These are phyloP conservation scores for Chromobotia macracanthus DNA, from an alignment of 2,797 vertebrate species.

Conservation along the genomic window DNA sequence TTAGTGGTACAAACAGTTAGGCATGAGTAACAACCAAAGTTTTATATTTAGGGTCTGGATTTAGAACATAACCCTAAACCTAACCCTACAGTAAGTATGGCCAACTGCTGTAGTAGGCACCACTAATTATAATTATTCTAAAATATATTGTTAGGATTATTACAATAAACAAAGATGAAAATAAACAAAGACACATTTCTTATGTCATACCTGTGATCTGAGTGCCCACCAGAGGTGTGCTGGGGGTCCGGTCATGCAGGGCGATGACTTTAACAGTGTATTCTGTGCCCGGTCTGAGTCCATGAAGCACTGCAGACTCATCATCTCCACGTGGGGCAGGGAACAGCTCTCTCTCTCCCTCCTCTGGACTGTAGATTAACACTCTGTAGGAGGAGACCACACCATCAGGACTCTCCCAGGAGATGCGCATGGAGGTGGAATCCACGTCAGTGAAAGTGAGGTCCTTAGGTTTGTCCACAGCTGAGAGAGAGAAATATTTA, in stretches of 20 bases:
- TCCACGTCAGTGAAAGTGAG: slow-evolving; percentile 93
- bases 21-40: too few relatives aligned
- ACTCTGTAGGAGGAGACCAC: slow-evolving; percentile 91
- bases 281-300: slow-evolving; percentile 93
- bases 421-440: slow-evolving; percentile 91
- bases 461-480: slow-evolving; percentile 93
- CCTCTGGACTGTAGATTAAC: slow-evolving; percentile 90
- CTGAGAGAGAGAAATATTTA: slow-evolving; percentile 66
- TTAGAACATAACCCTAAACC: too few relatives aligned
- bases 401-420: slow-evolving; percentile 96
- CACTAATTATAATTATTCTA: neutral
- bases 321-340: slow-evolving; percentile 87
- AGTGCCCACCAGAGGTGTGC: slow-evolving; percentile 87
- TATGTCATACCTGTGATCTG: slow-evolving; percentile 88
- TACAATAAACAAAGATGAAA: neutral
- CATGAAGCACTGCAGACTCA: slow-evolving; percentile 86
- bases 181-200: too few relatives aligned
- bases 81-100: too few relatives aligned
- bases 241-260: slow-evolving; percentile 88
- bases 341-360: slow-evolving; percentile 89
- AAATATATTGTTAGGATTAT: neutral
- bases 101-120: too few relatives aligned
- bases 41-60: too few relatives aligned
- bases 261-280: slow-evolving; percentile 97
- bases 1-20: too few relatives aligned